These are phyloP conservation scores for Sebastes trivittatus DNA, from an alignment of 2,797 vertebrate genomes.

Conservation along the genomic window DNA sequence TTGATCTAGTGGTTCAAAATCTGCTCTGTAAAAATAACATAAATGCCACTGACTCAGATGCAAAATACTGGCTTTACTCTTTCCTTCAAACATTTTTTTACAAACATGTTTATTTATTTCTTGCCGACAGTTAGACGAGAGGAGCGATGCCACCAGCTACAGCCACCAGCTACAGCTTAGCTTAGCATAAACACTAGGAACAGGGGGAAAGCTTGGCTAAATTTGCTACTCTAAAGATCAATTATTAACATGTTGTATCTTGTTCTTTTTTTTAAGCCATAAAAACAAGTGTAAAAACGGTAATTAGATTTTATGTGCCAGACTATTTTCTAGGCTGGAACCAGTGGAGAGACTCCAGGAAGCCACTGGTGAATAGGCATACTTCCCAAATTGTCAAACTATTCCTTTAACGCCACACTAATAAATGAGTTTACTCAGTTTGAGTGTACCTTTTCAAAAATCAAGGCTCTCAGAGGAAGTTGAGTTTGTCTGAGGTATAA, in stretches of 20 bases:
- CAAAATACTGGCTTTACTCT: background rate
- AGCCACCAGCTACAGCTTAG: no score
- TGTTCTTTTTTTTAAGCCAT: background rate
- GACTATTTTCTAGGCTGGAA: background rate
- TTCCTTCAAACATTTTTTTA: background rate
- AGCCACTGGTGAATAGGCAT: background rate
- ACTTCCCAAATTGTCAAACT: background rate
- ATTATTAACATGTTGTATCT: background rate
- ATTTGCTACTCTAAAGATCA: background rate
- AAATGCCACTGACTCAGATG: background rate
- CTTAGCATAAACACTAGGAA: background rate
- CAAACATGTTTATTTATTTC: background rate
- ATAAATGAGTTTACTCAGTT: background rate
- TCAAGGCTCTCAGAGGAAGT: constrained; percentile 24
- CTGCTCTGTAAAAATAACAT: background rate
- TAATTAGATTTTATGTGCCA: background rate
- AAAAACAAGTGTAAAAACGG: background rate
- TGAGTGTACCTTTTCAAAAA: background rate
- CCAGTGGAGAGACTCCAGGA: background rate
- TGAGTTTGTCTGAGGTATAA: constrained; percentile 60
- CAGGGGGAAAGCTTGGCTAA: background rate
- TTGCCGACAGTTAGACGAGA: background rate
- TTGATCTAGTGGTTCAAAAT: background rate
- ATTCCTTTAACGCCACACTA: background rate
- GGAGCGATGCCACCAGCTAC: no score